Evolutionary conservation across 2,113 vertebrate genomes (phyloP).

Genomic region (Apodemus speciosus): DNA sequence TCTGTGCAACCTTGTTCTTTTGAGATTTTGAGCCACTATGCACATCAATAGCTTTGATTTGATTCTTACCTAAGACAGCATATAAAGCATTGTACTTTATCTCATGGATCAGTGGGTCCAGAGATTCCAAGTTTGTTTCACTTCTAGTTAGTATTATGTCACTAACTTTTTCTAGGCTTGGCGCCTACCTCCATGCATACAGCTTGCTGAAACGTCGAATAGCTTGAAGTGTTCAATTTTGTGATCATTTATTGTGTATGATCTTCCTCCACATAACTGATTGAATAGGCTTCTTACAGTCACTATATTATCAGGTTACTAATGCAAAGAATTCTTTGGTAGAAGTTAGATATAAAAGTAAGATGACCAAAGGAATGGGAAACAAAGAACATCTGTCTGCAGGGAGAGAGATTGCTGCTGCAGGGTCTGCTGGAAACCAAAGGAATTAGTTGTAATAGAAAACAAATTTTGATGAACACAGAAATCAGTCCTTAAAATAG

Average conservation of each 20-base stretch:
- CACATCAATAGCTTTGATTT: background rate
- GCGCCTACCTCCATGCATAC: accelerated
- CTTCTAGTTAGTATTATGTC: background rate
- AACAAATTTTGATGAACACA: background rate
- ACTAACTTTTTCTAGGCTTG: background rate
- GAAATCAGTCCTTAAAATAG: background rate
- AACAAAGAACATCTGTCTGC: background rate
- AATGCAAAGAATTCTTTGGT: background rate
- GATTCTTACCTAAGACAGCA: background rate
- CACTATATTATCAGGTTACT: background rate
- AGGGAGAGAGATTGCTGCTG: background rate
- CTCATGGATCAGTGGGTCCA: background rate
- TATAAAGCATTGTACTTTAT: background rate
- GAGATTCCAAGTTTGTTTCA: background rate
- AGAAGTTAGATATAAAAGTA: slow-evolving; percentile 10
- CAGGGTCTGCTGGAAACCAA: background rate
- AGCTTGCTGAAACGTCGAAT: background rate
- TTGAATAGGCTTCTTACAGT: background rate
- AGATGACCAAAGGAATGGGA: background rate
- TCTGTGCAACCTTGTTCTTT: background rate
- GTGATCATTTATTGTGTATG: background rate
- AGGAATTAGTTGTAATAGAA: background rate
- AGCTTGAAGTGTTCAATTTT: background rate
- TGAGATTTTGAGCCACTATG: background rate
- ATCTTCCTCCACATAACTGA: background rate